Base-by-base conservation (phyloP, 2,797 vertebrate genomes). In the Botia almorhae region DNA sequence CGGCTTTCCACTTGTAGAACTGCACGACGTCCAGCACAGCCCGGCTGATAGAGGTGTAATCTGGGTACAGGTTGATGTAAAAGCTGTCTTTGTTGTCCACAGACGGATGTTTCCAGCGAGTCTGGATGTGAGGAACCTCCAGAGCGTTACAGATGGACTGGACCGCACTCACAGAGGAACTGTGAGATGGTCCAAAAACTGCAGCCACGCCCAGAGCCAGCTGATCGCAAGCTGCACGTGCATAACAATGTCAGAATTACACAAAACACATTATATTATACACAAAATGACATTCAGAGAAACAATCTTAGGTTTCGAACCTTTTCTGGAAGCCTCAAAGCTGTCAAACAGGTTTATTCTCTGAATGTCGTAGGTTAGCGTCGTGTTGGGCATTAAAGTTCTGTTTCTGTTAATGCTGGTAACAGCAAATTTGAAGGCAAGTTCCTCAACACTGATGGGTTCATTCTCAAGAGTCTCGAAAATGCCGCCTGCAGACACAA, bases 361-460 rank as follows among this genome's bases (percentile, higher is more conserved):
- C 94, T 99, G 98, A 90, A 99, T 96, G 92, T 99, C 98, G 4
- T 99, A 99, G 91, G 97, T 99, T 91, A 99, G 91, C 12, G 98
- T 99, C 88, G 94, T 97, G 92, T 99, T 98, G 91, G 98, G 98
- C 97, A 99, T 97, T 91, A 99, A 91, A 76, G 96, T 97, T 92
- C 96, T 93, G 92, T 99, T 98, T 90, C 97, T 93, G 90, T 99
- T 99, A 89, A 99, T 97, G 91, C 96, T 99, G 91, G 94, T 97
- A 82, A 99, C 96, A 55, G 98, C 98, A 86, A 99, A 99, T 94
- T 98, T 99, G 94, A 99, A 99, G 84, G 97, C 98, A 91, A 99
- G 89, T 92, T 99, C 98, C 91, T 99, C 98, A 82, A 97, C 91
- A 76, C 96, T 97, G 87, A 99, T 94, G 12, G 96, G 97, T 87